A percentile compares a stretch with the other conserved stretches of the same genome.
Conservation (phyloP, 23 tunicate species). For the Corella eumyota region DNA sequence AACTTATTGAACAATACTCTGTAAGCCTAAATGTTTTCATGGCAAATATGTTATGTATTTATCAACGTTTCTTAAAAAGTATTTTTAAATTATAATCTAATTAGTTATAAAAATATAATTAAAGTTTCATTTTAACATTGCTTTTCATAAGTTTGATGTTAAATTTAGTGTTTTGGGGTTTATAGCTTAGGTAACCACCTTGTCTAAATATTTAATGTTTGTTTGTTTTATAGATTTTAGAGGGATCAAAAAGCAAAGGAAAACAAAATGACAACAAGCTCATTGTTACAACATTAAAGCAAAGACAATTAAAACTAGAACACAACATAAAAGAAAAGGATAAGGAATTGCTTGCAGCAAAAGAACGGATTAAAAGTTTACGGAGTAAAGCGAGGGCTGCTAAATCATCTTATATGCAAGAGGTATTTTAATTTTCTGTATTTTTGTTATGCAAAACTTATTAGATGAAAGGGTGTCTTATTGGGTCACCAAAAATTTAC, state of each 20-base stretch:
- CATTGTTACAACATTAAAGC: slow-evolving; percentile 20
- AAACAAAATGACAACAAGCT: background rate
- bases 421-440: background rate
- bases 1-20: slow-evolving; percentile 37
- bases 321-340: slow-evolving; percentile 36
- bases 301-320: slow-evolving; percentile 22
- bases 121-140: too few species aligned
- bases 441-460: background rate
- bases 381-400: slow-evolving; percentile 19
- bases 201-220: background rate
- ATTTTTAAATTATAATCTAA: too few species aligned
- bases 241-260: slow-evolving; percentile 2
- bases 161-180: background rate
- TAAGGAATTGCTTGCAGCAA: slow-evolving; percentile 13
- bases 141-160: too few species aligned
- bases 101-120: too few species aligned
- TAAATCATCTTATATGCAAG: slow-evolving; percentile 31
- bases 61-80: too few species aligned
- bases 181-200: background rate
- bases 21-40: too few species aligned
- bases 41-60: too few species aligned
- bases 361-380: slow-evolving; percentile 18
- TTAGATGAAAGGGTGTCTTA: background rate
- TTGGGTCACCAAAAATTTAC: too few species aligned
- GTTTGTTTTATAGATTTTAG: too few species aligned